Evolutionary conservation across 2,888 invertebrate species (phyloP).

Genomic region (Cabera pusaria): DNA sequence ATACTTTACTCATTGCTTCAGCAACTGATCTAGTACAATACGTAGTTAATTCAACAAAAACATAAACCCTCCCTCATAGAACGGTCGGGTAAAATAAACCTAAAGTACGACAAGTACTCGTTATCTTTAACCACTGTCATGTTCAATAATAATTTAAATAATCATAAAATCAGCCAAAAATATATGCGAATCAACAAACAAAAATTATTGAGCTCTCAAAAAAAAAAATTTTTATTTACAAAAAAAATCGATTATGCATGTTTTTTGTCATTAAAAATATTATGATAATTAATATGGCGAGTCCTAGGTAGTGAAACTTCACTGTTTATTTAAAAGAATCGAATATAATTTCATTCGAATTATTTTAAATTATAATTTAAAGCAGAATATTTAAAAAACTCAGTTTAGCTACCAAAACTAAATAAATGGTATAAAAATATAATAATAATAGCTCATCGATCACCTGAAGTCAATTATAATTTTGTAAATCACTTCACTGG

Average conservation of each 20-base stretch:
- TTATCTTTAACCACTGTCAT: constrained; percentile 17
- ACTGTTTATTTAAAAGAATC: no score
- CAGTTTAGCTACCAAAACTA: constrained; percentile 45
- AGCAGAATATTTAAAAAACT: constrained; percentile 5
- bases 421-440: constrained; percentile 34
- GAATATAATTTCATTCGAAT: neutral
- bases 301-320: constrained; percentile 16
- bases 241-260: constrained; percentile 32
- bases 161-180: constrained; percentile 28
- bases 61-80: no score
- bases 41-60: constrained; percentile 45
- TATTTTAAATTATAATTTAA: constrained; percentile 6
- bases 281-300: constrained; percentile 23
- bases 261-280: constrained; percentile 18
- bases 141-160: constrained; percentile 30
- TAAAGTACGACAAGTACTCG: constrained; percentile 18
- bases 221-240: constrained; percentile 34
- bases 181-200: constrained; percentile 25
- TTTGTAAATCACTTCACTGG: no score
- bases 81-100: no score
- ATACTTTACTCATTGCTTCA: constrained; percentile 61
- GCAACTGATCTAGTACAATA: constrained; percentile 65
- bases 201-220: constrained; percentile 34
- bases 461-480: no score
- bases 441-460: constrained; percentile 38